phyloP scores from a whole-genome alignment of 1,140 invertebrate species.

The Hylaeus volcanicus region DNA sequence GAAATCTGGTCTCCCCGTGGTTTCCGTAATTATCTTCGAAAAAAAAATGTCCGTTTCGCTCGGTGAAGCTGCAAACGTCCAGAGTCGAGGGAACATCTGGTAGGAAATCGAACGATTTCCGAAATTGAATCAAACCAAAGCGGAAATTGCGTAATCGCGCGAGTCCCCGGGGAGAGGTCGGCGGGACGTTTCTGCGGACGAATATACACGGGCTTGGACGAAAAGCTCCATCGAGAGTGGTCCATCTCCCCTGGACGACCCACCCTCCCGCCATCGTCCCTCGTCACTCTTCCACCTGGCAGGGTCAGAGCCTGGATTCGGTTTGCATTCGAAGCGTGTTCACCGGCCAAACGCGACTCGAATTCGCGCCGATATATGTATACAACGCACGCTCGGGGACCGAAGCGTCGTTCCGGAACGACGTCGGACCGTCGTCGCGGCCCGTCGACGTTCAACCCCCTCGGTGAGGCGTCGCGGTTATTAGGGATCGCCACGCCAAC shows the following conservation, averaged over 20 bases:
- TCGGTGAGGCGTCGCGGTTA: conserved; percentile 28
- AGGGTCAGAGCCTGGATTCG: conserved; percentile 34
- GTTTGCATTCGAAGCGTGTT: conserved; percentile 62
- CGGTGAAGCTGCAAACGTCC: neutral
- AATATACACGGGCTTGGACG: conserved; percentile 38
- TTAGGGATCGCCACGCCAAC: conserved; percentile 30
- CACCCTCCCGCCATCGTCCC: neutral
- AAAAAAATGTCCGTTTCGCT: conserved; percentile 2
- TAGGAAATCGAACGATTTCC: conserved; percentile 70
- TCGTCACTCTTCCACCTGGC: conserved; percentile 11
- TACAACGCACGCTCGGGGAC: conserved; percentile 9
- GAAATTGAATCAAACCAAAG: conserved; percentile 73
- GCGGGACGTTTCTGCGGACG: conserved; percentile 47
- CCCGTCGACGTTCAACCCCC: neutral
- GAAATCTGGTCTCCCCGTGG: no score
- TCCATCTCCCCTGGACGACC: conserved; percentile 8
- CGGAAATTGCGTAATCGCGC: conserved; percentile 74
- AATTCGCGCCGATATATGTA: conserved; percentile 50
- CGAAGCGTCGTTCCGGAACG: conserved; percentile 41
- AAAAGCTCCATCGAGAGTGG: conserved; percentile 51
- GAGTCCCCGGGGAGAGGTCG: conserved; percentile 47
- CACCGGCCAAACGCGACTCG: conserved; percentile 57
- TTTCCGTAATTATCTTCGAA: conserved; percentile 10
- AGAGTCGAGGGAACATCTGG: conserved; percentile 35
- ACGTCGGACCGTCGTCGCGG: neutral